phyloP scores from a whole-genome alignment of 2,888 invertebrate species.

The Thymelicus acteon region DNA sequence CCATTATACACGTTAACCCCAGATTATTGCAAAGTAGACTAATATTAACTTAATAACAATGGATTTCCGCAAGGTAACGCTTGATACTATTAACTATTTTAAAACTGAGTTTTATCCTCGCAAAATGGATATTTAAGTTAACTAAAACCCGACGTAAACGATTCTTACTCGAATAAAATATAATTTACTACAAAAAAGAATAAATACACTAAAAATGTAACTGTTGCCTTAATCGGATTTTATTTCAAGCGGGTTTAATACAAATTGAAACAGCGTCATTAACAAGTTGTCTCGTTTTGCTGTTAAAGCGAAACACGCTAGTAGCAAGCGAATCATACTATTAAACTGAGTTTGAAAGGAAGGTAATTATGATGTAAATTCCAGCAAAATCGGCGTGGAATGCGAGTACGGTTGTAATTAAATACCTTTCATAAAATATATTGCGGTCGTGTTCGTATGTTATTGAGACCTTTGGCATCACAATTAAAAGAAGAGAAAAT shows the following conservation, averaged over 20 bases:
- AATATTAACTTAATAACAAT: too few species aligned
- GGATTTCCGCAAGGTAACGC: too few species aligned
- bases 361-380: constrained; percentile 54
- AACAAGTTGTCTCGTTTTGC: not conserved
- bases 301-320: not conserved
- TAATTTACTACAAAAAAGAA: not conserved
- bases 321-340: constrained; percentile 27
- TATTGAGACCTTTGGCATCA: not conserved
- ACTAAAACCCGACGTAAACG: too few species aligned
- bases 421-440: constrained; percentile 17
- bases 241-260: not conserved
- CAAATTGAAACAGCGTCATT: constrained; percentile 1
- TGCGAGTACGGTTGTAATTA: constrained; percentile 40
- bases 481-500: not conserved
- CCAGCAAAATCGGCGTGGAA: constrained; percentile 41
- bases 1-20: too few species aligned
- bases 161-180: not conserved
- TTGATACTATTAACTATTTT: too few species aligned
- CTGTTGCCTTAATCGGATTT: not conserved
- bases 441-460: not conserved
- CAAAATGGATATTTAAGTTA: too few species aligned
- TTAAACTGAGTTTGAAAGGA: constrained; percentile 42
- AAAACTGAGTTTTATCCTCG: too few species aligned
- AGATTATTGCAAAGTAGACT: too few species aligned
- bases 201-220: not conserved